A percentile compares a stretch with the other conserved stretches of the same genome.
Evolutionary conservation across 1,140 invertebrate species (phyloP).

Genomic region (Aphidius gifuensis): DNA sequence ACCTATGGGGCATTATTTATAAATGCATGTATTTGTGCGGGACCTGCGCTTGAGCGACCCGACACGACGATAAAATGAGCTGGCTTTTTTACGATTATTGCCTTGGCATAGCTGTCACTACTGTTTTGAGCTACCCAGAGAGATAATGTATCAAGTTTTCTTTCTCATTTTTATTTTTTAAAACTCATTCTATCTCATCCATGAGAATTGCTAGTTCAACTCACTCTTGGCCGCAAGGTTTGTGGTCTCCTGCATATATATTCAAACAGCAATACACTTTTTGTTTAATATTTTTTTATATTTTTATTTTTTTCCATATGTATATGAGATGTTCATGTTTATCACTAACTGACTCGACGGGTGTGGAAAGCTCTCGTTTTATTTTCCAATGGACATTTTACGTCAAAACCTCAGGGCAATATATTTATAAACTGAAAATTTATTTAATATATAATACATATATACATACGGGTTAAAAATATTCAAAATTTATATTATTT

Average conservation of each 20-base stretch:
- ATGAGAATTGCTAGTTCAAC: background rate
- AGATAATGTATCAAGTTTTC: slow-evolving; percentile 26
- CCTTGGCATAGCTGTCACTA: slow-evolving; percentile 39
- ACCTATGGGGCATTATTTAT: too few relatives aligned
- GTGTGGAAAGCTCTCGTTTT: slow-evolving; percentile 15
- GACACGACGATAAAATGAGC: slow-evolving; percentile 35
- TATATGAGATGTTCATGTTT: background rate
- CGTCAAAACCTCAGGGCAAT: slow-evolving; percentile 12
- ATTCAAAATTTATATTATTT: too few relatives aligned
- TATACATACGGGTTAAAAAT: too few relatives aligned
- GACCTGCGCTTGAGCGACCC: background rate
- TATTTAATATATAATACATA: too few relatives aligned
- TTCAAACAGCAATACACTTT: background rate
- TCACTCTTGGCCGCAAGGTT: background rate
- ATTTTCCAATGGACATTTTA: slow-evolving; percentile 15
- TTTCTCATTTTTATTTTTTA: slow-evolving; percentile 21
- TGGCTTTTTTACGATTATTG: slow-evolving; percentile 44
- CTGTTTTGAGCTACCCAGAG: slow-evolving; percentile 23
- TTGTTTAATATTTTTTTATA: too few relatives aligned
- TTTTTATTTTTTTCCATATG: too few relatives aligned
- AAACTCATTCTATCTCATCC: background rate
- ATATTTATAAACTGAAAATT: background rate
- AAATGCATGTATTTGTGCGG: background rate
- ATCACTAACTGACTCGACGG: slow-evolving; percentile 9
- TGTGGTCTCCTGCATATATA: background rate